phyloP scores from a whole-genome alignment of 1,140 invertebrate species.

The Wiebesia pumilae region DNA sequence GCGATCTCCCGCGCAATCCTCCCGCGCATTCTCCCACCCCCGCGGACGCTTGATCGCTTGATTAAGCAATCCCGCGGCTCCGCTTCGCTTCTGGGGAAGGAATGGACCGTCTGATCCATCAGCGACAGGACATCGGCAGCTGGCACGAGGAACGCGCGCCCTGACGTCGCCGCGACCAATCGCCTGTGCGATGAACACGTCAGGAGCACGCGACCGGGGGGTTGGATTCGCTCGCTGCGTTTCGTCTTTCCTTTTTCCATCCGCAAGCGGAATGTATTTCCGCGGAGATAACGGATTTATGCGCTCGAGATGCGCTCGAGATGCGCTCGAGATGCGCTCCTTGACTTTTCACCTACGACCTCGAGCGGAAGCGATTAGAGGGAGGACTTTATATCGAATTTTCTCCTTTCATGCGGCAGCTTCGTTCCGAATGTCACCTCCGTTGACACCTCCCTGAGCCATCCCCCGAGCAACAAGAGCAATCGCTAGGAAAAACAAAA shows the following conservation, averaged over 20 bases:
- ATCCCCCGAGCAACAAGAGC: too few relatives aligned
- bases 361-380: not conserved
- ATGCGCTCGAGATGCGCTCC: not conserved
- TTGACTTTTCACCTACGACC: not conserved
- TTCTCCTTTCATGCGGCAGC: too few relatives aligned
- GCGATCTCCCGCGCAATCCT: conserved; percentile 11
- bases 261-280: not conserved
- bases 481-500: too few relatives aligned
- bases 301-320: not conserved
- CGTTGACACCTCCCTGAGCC: too few relatives aligned
- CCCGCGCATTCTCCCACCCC: not conserved
- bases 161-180: conserved; percentile 7
- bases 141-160: not conserved
- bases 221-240: not conserved
- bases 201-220: conserved; percentile 23
- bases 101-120: conserved; percentile 30
- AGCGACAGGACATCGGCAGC: conserved; percentile 26
- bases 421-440: too few relatives aligned
- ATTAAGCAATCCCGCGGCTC: conserved; percentile 33
- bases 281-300: too few relatives aligned
- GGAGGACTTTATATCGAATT: too few relatives aligned
- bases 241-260: not conserved
- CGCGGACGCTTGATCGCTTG: not conserved
- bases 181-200: conserved; percentile 50
- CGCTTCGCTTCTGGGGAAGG: too few relatives aligned